Percentiles rank a stretch among this genome's conserved stretches.
Evolutionary conservation across 2,888 invertebrate species (phyloP).

Genomic region (Brachylomia viminalis): DNA sequence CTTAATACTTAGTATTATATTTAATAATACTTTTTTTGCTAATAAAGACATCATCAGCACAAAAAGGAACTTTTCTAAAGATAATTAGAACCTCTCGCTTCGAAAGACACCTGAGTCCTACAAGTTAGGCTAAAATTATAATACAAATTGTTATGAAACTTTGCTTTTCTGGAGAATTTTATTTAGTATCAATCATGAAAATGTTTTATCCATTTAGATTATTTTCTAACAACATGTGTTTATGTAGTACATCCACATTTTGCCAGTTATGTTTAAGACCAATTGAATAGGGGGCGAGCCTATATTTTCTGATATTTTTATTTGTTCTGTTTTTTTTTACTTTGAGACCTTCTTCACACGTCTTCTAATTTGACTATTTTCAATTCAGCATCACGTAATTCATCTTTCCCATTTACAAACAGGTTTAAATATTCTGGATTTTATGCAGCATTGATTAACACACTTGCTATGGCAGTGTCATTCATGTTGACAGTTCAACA

Average conservation of each 20-base stretch:
- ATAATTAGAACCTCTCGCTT: neutral
- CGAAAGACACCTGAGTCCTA: neutral
- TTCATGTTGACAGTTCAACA: neutral
- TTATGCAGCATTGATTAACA: neutral
- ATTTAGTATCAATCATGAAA: neutral
- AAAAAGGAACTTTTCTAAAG: neutral
- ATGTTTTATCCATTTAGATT: neutral
- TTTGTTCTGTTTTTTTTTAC: neutral
- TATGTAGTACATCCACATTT: no score
- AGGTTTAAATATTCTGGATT: neutral
- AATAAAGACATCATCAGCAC: conserved; percentile 9
- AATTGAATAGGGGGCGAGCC: no score
- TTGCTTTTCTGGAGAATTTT: neutral
- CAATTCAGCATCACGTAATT: neutral
- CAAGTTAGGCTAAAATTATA: neutral
- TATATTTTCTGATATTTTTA: neutral
- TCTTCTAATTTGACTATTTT: neutral
- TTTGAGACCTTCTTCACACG: neutral
- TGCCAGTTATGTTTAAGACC: no score
- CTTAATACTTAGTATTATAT: no score
- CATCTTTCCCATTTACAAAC: neutral
- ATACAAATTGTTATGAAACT: neutral
- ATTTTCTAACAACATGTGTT: neutral
- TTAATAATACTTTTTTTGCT: neutral
- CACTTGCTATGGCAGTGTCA: neutral